Evolutionary conservation across 2,888 invertebrate species (phyloP).

Genomic region (Agrochola circellaris): DNA sequence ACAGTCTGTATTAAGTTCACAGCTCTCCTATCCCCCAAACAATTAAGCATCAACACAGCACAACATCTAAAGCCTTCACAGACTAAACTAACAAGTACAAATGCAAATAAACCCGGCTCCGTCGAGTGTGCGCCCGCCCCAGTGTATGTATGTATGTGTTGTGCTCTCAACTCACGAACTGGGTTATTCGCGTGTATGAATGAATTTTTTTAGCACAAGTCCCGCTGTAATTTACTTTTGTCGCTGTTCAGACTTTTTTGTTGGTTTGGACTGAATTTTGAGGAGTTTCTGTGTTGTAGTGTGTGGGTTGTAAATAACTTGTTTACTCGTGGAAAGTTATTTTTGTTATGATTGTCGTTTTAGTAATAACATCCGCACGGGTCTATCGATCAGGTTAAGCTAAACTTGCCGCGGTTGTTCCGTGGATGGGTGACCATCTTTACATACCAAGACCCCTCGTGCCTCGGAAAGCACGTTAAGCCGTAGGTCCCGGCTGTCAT

Average conservation of each 20-base stretch:
- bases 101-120: conserved; percentile 46
- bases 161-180: conserved; percentile 69
- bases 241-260: conserved; percentile 53
- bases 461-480: too few relatives aligned
- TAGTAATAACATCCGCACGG: too few relatives aligned
- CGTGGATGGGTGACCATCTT: too few relatives aligned
- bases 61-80: conserved; percentile 34
- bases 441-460: too few relatives aligned
- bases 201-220: conserved; percentile 66
- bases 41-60: conserved; percentile 32
- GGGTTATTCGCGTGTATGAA: conserved; percentile 71
- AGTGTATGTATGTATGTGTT: conserved; percentile 34
- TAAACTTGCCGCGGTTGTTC: too few relatives aligned
- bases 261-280: conserved; percentile 46
- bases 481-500: too few relatives aligned
- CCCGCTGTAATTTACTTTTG: conserved; percentile 71
- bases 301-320: conserved; percentile 6
- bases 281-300: conserved; percentile 11
- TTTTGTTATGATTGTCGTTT: background rate
- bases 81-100: conserved; percentile 48
- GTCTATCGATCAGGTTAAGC: too few relatives aligned
- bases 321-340: background rate
- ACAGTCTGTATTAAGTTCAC: background rate
- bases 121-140: conserved; percentile 28
- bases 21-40: background rate